Conservation (phyloP, 2,113 vertebrate genomes). For the Hemiprocne comata region DNA sequence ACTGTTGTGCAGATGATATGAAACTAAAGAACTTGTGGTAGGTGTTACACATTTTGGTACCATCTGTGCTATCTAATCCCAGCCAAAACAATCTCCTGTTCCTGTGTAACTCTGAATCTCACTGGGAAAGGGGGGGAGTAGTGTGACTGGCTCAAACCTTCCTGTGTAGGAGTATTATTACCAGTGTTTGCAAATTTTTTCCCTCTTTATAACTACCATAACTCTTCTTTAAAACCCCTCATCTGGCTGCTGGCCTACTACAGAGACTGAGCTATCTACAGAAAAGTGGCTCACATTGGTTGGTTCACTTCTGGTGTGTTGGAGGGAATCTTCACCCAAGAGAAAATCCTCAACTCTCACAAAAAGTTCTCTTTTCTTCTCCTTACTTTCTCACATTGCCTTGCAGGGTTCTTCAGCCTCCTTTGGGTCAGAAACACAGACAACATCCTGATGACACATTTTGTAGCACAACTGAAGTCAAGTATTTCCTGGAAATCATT, state of each 20-base stretch:
- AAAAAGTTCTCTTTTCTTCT: not conserved
- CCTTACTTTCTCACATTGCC: not conserved
- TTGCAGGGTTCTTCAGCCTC: not conserved
- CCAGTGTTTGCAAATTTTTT: conserved; percentile 71
- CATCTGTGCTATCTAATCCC: conserved; percentile 56
- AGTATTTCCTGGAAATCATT: conserved; percentile 11
- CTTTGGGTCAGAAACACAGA: not conserved
- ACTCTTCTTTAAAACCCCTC: conserved; percentile 71
- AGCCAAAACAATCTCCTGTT: conserved; percentile 58
- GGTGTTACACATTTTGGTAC: conserved; percentile 57
- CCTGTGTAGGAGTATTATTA: conserved; percentile 71
- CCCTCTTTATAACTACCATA: conserved; percentile 64
- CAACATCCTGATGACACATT: conserved; percentile 38
- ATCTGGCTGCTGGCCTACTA: conserved; percentile 73
- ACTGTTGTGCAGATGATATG: conserved; percentile 25
- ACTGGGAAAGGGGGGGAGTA: conserved; percentile 57
- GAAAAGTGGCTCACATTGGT: not conserved
- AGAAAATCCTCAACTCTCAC: not conserved
- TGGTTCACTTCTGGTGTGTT: conserved; percentile 16
- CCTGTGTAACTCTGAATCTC: conserved; percentile 43
- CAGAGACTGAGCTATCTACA: conserved; percentile 45
- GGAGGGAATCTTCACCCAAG: conserved; percentile 9
- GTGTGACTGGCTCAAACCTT: conserved; percentile 61
- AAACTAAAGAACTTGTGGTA: conserved; percentile 61
- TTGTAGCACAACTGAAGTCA: not conserved